Evolutionary conservation across 1,140 invertebrate species (phyloP).

Genomic region (Riptortus pedestris): DNA sequence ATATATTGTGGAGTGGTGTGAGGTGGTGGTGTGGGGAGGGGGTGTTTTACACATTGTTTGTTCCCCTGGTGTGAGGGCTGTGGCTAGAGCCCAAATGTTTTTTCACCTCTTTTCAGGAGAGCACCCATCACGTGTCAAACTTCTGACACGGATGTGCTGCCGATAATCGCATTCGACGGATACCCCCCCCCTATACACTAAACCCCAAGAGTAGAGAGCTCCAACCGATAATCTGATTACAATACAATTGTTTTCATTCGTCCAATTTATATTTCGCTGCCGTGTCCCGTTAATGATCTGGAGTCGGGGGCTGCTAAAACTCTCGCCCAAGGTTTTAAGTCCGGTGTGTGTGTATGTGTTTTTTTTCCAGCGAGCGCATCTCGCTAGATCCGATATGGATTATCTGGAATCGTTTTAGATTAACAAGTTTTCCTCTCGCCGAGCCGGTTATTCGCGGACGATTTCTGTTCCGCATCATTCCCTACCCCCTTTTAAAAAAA

Average conservation of each 20-base stretch:
- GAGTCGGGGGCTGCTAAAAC: neutral
- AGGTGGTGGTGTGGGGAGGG: neutral
- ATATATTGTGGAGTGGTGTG: neutral
- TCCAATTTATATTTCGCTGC: constrained; percentile 9
- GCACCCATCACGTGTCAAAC: neutral
- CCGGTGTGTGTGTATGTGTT: neutral
- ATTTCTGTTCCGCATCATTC: too few species aligned
- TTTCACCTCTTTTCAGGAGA: neutral
- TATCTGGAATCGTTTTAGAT: constrained; percentile 5
- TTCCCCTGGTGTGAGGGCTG: neutral
- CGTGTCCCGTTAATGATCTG: constrained; percentile 11
- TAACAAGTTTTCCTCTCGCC: constrained; percentile 5
- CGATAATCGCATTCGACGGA: constrained; percentile 12
- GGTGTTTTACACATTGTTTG: neutral
- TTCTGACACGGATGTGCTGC: neutral
- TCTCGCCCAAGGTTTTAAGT: constrained; percentile 4
- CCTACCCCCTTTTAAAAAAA: too few species aligned
- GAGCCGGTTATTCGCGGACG: neutral
- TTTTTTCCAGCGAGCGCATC: neutral
- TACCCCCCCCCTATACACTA: neutral
- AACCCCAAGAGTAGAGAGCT: neutral
- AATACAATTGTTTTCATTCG: constrained; percentile 18
- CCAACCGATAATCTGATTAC: constrained; percentile 10
- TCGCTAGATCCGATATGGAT: constrained; percentile 18
- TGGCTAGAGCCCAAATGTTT: neutral